Evolutionary conservation across 1,140 invertebrate genomes (phyloP).

Genomic region (Stenopsyche tienmushanensis): DNA sequence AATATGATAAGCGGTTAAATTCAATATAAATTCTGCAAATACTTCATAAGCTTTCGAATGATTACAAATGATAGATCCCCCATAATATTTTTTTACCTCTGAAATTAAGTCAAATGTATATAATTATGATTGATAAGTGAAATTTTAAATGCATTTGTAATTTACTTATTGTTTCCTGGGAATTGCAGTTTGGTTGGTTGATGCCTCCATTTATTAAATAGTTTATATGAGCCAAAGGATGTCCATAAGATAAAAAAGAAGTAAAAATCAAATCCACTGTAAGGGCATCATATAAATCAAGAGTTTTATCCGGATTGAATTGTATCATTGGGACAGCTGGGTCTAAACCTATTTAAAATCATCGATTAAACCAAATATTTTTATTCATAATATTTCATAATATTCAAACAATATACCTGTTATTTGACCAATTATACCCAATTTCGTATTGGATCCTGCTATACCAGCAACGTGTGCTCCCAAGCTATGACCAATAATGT

Average conservation of each 20-base stretch:
- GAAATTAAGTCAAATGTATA: too few species aligned
- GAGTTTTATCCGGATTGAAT: slow-evolving; percentile 27
- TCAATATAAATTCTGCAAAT: slow-evolving; percentile 19
- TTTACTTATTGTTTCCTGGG: background rate
- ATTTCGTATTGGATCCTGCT: slow-evolving; percentile 19
- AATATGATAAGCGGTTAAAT: too few species aligned
- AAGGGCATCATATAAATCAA: slow-evolving; percentile 27
- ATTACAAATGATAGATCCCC: slow-evolving; percentile 31
- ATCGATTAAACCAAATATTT: background rate
- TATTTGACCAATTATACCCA: slow-evolving; percentile 29
- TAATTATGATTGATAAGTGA: too few species aligned
- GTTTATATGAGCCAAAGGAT: slow-evolving; percentile 36
- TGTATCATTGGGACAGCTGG: slow-evolving; percentile 32
- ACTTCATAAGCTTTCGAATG: slow-evolving; percentile 30
- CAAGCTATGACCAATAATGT: slow-evolving; percentile 36
- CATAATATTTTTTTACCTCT: background rate
- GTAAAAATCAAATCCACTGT: slow-evolving; percentile 38
- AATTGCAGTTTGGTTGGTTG: slow-evolving; percentile 27
- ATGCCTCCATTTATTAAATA: slow-evolving; percentile 35
- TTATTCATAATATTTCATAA: background rate
- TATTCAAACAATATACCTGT: slow-evolving; percentile 20
- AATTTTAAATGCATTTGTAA: too few species aligned
- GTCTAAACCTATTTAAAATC: slow-evolving; percentile 29
- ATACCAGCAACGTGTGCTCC: slow-evolving; percentile 35
- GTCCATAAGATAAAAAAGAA: slow-evolving; percentile 32